Conservation (phyloP, 2,113 vertebrate species). For the Tricholaema leucomelas region DNA sequence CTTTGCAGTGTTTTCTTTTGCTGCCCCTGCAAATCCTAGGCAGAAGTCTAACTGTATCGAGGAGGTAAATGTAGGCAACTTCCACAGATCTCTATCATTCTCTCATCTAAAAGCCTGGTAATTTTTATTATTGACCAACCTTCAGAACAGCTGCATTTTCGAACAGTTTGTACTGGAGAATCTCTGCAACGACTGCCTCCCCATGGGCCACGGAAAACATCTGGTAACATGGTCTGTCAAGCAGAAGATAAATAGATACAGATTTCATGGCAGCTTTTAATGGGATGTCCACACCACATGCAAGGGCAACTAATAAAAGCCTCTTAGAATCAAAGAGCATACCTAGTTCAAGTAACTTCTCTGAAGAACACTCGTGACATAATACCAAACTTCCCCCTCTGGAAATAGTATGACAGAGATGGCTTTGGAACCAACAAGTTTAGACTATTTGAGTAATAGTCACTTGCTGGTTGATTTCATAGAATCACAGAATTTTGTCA, state of each 20-base stretch:
- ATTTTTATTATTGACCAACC: slow-evolving; percentile 71
- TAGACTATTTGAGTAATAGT: neutral
- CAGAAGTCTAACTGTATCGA: neutral
- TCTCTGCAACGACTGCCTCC: slow-evolving; percentile 93
- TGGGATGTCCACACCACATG: neutral
- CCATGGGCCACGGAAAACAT: slow-evolving; percentile 92
- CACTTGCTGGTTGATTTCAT: neutral
- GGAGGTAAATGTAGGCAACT: neutral
- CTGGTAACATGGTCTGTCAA: slow-evolving; percentile 93
- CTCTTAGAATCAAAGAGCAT: neutral
- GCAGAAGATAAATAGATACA: slow-evolving; percentile 32
- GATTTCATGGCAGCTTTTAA: neutral
- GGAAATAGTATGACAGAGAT: neutral
- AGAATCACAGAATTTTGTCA: neutral
- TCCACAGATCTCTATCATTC: neutral
- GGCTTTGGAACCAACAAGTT: neutral
- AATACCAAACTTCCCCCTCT: neutral
- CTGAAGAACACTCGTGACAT: neutral
- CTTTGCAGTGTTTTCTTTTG: neutral
- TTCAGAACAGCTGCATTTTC: slow-evolving; percentile 87
- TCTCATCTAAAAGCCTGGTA: neutral
- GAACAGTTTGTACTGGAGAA: slow-evolving; percentile 90
- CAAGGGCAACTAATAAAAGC: neutral
- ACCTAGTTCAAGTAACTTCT: neutral
- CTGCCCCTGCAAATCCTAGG: neutral